Evolutionary conservation across 1,140 invertebrate species (phyloP), one percentile per base, ranked within the genome.

Genomic region (Platorchestia sp.): DNA sequence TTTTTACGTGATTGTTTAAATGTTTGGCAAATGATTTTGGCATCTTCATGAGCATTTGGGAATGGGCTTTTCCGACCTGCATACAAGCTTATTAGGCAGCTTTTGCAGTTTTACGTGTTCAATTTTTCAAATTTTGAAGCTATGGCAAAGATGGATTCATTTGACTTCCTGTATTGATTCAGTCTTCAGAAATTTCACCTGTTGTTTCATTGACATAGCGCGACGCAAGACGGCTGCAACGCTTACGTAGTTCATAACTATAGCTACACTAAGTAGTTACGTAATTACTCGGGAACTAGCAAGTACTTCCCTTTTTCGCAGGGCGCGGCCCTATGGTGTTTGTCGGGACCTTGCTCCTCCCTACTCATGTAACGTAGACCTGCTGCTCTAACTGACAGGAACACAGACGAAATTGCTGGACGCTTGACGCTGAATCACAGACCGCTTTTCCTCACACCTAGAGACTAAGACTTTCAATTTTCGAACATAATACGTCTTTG

Each of bases 301-400:
- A 47, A 93, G 45, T 45, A 45, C 91, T 47, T 93, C 91, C 91
- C 91, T 93, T 93, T 44, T 93, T 93, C 45, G 45, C 91, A 93
- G 91, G 91, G 91, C 91, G 91, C 43, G 91, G 91, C 91, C 91
- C 91, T 93, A 93, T 93, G 91, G 91, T 93, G 91, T 93, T 93
- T 93, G 91, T 93, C 43, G 91, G 91, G 41, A 47, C 45, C 19
- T 41, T 93, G 0, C 91, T 93, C 40, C 91, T 93, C 5, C 91
- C 91, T 36, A 93, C 91, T 93, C 91, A 93, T 93, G 91, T 93
- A 93, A 93, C 91, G 91, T 93, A 93, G 45, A 93, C 45, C n/a
- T 93, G 10, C 91, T 89, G 87, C 10, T 16, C 87, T 89, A 89
- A 14, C 36, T 89, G 59, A 75, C 59, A 22, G 7, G 59, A 36